Percentiles rank a stretch among this genome's conserved stretches.
Conservation (phyloP, 2,888 invertebrate genomes). For the Thera obeliscata region DNA sequence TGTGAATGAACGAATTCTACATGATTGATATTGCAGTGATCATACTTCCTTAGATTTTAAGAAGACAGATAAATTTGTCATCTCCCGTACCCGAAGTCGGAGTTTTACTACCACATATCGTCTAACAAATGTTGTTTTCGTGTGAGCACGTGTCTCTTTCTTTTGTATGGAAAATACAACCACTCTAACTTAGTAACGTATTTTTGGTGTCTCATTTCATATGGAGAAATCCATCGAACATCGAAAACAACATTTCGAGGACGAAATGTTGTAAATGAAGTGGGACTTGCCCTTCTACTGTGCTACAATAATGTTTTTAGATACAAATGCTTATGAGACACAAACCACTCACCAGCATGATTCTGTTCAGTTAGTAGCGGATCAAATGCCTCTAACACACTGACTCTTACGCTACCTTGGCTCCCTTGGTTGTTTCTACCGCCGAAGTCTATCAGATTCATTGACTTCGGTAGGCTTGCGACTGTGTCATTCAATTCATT, state of each 20-base stretch:
- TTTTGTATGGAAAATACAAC: too few species aligned
- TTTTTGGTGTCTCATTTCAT: too few species aligned
- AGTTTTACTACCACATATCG: too few species aligned
- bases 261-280: too few species aligned
- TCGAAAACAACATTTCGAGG: too few species aligned
- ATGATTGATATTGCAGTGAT: conserved; percentile 4
- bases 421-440: conserved; percentile 54
- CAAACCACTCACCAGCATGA: conserved; percentile 82
- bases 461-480: conserved; percentile 68
- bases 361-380: conserved; percentile 88
- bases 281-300: not conserved
- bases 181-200: too few species aligned
- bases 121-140: too few species aligned
- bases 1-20: not conserved
- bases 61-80: not conserved
- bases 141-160: too few species aligned
- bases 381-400: conserved; percentile 95
- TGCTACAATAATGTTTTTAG: conserved; percentile 9
- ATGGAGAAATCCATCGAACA: too few species aligned
- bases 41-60: not conserved
- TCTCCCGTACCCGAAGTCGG: too few species aligned
- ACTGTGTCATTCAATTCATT: conserved; percentile 72
- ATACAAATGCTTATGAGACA: conserved; percentile 51
- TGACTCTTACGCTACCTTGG: conserved; percentile 83
- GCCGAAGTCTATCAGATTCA: conserved; percentile 79